phyloP scores from a whole-genome alignment of 2,113 vertebrate genomes.

The Phyllopteryx taeniolatus region DNA sequence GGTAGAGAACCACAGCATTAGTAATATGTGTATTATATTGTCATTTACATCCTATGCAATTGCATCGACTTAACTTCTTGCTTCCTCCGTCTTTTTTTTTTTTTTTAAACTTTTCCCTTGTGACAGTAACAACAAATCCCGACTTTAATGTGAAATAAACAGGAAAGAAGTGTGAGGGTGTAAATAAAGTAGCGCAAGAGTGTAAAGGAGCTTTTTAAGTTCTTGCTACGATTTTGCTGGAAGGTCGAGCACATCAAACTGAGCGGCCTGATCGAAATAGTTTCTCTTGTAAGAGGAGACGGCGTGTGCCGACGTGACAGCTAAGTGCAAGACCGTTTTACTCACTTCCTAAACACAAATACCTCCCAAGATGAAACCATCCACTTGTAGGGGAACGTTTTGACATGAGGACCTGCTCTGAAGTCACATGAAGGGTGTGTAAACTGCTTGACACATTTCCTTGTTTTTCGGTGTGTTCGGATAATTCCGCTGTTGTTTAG shows the following conservation, averaged over 20 bases:
- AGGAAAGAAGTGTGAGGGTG: neutral
- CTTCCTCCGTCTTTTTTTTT: neutral
- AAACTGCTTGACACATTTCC: constrained; percentile 19
- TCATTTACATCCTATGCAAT: neutral
- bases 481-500: constrained; percentile 57
- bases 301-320: constrained; percentile 28
- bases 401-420: constrained; percentile 14
- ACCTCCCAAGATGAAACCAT: constrained; percentile 24
- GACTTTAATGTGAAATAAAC: constrained; percentile 19
- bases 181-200: constrained; percentile 5
- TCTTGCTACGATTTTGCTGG: constrained; percentile 44
- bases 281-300: constrained; percentile 33
- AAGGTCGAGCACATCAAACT: constrained; percentile 54
- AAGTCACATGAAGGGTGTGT: constrained; percentile 11
- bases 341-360: constrained; percentile 21
- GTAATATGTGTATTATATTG: neutral
- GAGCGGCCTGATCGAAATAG: constrained; percentile 39
- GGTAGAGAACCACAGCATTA: neutral
- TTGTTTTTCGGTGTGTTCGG: constrained; percentile 17
- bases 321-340: constrained; percentile 17
- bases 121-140: constrained; percentile 12
- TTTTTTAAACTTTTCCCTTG: neutral
- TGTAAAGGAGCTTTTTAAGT: constrained; percentile 37
- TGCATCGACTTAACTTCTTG: neutral
- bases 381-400: constrained; percentile 23